Base-by-base conservation (phyloP, 2,113 vertebrate species). In the Chloroceryle aenea region DNA sequence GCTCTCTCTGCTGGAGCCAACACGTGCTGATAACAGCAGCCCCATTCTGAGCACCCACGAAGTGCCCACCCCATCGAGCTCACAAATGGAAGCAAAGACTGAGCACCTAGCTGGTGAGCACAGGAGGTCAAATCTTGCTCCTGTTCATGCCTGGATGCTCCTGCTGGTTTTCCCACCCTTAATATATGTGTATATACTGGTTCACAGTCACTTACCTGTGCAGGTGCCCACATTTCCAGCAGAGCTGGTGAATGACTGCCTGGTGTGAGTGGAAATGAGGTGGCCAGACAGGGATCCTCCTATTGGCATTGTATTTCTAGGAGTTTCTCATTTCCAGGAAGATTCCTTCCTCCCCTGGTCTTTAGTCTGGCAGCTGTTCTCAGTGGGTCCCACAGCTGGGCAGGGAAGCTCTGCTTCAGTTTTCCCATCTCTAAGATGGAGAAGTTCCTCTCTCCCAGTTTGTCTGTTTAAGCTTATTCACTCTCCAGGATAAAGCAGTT, bases 301-400 rank as follows among this genome's bases (percentile, higher is more conserved):
- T 77, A 80, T 87, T 68, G 67, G 55, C 63, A 14, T 9, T 64
- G 76, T 69, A 64, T 90, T 83, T 94, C 53, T 48, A 27, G 2
- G 19, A 88, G 53, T 68, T 85, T 69, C 76, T 88, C 2, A n/a
- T 95, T 94, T 94, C 94, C 75, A 91, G 92, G 93, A 56, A 68
- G 43, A 22, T 77, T 58, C 13, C 12, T 40, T 45, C 32, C 64
- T 75, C n/a, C 52, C 34, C 73, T 21, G 58, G 26, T 11, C 25
- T 42, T 63, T 10, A 53, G 50, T 64, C 36, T 55, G 73, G 48
- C 27, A 40, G 58, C 43, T 76, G 4, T 17, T 40, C 72, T 40
- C 1, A 1, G 42, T 13, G 15, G 20, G 26, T 68, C 32, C 53
- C 43, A 15, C 25, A 38, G 43, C 48, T 40, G 36, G 53, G 14